These are phyloP conservation scores for Cercopithecus hamlyni DNA, from an alignment of 2,797 vertebrate genomes.

Conservation along the genomic window DNA sequence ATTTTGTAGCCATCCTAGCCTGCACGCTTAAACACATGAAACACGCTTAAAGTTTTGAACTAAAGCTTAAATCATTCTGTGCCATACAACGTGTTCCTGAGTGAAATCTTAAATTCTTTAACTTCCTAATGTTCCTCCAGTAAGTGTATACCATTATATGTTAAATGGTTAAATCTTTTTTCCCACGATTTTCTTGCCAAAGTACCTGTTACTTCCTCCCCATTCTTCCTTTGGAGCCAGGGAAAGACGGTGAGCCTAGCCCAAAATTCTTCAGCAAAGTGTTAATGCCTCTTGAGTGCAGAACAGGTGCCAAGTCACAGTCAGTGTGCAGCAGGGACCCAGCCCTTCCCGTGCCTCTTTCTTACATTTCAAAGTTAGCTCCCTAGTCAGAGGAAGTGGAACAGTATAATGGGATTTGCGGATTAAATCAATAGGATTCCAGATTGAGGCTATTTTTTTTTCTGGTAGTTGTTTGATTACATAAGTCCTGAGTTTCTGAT, in stretches of 20 bases:
- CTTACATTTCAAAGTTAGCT: conserved; percentile 77
- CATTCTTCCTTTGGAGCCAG: conserved; percentile 25
- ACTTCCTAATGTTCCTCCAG: background rate
- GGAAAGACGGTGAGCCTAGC: background rate
- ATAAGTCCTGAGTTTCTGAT: conserved; percentile 12
- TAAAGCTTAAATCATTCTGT: background rate
- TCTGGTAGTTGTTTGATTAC: background rate
- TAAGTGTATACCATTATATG: background rate
- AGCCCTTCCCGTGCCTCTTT: conserved; percentile 56
- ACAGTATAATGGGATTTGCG: conserved; percentile 32
- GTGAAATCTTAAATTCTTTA: conserved; percentile 6
- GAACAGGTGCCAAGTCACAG: conserved; percentile 53
- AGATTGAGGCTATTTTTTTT: conserved; percentile 12
- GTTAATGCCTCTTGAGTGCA: conserved; percentile 55
- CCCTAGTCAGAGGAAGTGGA: conserved; percentile 58
- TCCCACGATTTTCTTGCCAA: background rate
- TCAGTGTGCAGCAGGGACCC: background rate
- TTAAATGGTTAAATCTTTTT: background rate
- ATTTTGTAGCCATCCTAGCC: background rate
- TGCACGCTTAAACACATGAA: background rate
- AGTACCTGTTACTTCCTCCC: conserved; percentile 63
- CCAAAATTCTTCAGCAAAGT: conserved; percentile 49
- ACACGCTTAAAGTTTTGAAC: background rate
- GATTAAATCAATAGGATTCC: conserved; percentile 64
- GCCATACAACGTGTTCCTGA: background rate